Base-by-base conservation (phyloP, 2,888 invertebrate species). In the Erebia palarica region DNA sequence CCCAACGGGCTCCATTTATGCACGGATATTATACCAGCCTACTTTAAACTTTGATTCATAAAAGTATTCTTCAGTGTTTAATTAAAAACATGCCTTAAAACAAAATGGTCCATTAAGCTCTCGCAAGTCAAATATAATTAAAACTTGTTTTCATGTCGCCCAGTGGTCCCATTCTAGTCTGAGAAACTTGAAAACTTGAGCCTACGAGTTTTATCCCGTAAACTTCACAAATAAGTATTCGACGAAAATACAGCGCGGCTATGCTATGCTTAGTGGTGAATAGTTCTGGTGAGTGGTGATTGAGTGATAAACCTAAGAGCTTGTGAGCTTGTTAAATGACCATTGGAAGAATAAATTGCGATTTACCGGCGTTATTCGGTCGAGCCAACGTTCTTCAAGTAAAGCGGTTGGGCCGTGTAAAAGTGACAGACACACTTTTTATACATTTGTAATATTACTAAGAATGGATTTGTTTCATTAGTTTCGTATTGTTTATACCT, bases 141-240 rank as follows among this genome's bases (percentile, higher is more conserved):
- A 61, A 66, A 70, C 66, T 70, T 70, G 66, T 67, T 55, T 65
- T 65, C 47, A 66, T 70, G 70, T 70, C 66, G 65, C 65, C 70
- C 67, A 63, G 57, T 63, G 63, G 67, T 58, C 61, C 70, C 63
- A 67, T 67, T 66, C 49, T 58, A n/a, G 42, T 55, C 65, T 21
- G 53, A 66, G 55, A 57, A 67, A 58, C 67, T 67, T 58, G 18
- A 47, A 44, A 67, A 67, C 67, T 67, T 42, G 21, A 36, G 57
- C 67, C 66, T 68, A 49, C 63, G 7, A 36, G 57, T 65, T 59
- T 71, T 65, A 70, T 73, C 51, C 51, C 58, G 42, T 64, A 44
- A 64, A 47, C 58, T 70, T 73, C 11, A 68, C 49, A 70, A 68
- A 51, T 65, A 70, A 65, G 49, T 65, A 59, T 70, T 68, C 63